Evolutionary conservation across 2,888 invertebrate genomes (phyloP).

Genomic region (Volucella inanis): DNA sequence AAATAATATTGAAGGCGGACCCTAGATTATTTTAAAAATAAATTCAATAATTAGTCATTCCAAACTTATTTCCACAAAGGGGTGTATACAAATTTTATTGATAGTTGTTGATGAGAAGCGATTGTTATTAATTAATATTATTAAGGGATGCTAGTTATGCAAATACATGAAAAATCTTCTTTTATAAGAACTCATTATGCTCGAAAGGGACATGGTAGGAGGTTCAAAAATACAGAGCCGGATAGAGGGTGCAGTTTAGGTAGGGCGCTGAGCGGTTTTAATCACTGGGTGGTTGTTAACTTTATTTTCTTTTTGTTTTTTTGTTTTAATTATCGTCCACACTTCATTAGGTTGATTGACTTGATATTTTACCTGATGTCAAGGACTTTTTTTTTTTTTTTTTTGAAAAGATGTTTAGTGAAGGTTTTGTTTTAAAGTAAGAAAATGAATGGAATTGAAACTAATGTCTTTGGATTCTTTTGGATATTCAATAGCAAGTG

Average conservation of each 20-base stretch:
- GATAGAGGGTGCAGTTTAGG: slow-evolving; percentile 45
- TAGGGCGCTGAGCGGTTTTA: slow-evolving; percentile 24
- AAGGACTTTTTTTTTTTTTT: too few relatives aligned
- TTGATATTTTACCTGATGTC: background rate
- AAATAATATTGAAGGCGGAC: slow-evolving; percentile 34
- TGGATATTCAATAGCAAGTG: too few relatives aligned
- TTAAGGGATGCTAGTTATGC: background rate
- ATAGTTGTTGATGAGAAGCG: slow-evolving; percentile 17
- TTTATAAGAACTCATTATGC: background rate
- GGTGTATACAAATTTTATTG: slow-evolving; percentile 21
- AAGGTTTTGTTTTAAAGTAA: too few relatives aligned
- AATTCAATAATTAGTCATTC: slow-evolving; percentile 28
- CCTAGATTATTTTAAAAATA: slow-evolving; percentile 25
- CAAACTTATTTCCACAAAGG: slow-evolving; percentile 35
- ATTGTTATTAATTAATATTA: slow-evolving; percentile 16
- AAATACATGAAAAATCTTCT: background rate
- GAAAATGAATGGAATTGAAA: too few relatives aligned
- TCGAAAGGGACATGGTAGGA: slow-evolving; percentile 8
- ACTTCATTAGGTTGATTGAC: background rate
- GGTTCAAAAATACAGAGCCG: slow-evolving; percentile 29
- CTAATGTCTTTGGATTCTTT: too few relatives aligned
- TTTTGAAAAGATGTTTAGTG: background rate
- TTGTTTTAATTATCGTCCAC: background rate
- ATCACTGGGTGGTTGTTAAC: background rate
- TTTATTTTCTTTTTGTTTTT: background rate